Evolutionary conservation across 2,797 vertebrate species (phyloP).

Genomic region (Tadarida brasiliensis): DNA sequence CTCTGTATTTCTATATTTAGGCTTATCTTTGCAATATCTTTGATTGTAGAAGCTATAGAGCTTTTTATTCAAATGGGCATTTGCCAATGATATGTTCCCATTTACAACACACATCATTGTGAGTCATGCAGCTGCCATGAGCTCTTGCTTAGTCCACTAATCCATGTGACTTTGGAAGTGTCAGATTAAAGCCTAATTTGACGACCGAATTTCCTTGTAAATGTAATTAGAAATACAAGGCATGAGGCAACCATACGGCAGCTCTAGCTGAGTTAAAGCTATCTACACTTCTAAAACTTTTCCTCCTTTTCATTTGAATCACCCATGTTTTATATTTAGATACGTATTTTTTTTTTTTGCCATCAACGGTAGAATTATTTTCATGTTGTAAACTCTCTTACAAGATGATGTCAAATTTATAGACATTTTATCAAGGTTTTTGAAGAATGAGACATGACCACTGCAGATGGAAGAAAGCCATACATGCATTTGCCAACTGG

Average conservation of each 20-base stretch:
- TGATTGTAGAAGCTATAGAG: conserved; percentile 73
- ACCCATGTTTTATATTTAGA: conserved; percentile 71
- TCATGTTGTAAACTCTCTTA: conserved; percentile 53
- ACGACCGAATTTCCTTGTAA: conserved; percentile 75
- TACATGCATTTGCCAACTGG: conserved; percentile 55
- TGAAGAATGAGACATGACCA: conserved; percentile 60
- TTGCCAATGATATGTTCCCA: conserved; percentile 74
- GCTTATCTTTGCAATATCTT: conserved; percentile 81
- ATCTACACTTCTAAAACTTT: conserved; percentile 74
- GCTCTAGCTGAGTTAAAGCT: conserved; percentile 70
- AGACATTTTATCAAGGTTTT: conserved; percentile 55
- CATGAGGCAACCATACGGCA: conserved; percentile 74
- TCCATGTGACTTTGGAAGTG: conserved; percentile 65
- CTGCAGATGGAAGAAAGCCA: conserved; percentile 73
- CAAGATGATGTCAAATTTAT: conserved; percentile 59
- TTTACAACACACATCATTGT: conserved; percentile 71
- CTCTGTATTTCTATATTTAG: conserved; percentile 82
- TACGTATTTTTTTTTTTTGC: conserved; percentile 59
- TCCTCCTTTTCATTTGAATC: conserved; percentile 76
- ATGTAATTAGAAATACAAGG: conserved; percentile 77
- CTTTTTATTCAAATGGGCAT: conserved; percentile 77
- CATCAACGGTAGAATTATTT: conserved; percentile 69
- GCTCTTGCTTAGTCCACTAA: conserved; percentile 54
- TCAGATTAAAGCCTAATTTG: conserved; percentile 69
- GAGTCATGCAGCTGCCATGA: conserved; percentile 41